Evolutionary conservation across 2,113 vertebrate genomes (phyloP), one percentile per base, ranked within the genome.

Genomic region (Clarias macrocephalus): DNA sequence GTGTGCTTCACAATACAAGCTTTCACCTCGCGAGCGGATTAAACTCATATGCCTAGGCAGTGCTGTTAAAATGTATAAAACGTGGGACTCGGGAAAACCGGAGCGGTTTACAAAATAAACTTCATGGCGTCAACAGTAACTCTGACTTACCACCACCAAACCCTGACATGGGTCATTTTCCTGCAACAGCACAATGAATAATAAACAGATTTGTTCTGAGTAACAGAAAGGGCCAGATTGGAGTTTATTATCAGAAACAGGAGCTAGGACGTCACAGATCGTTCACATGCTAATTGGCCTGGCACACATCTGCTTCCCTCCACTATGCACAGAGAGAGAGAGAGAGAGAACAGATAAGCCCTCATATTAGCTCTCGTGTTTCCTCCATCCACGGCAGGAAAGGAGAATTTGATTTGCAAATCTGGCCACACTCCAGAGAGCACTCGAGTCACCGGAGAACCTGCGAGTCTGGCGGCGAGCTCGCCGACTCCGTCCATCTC

Each of bases 391-490:
- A 65, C 16, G 68, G 25, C 23, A 48, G 85, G 54, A 28, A 73
- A 57, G 48, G 28, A 8, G 76, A 82, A 82, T 87, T 63, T 70
- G 82, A 88, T 87, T 81, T 85, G 62, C 87, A 88, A 85, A 82
- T 62, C 76, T 18, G 37, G 52, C 72, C 59, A n/a, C 57, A 21
- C 65, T 18, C 33, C n/a, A 72, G 82, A 83, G 65, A 68, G 86
- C 88, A 72, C 68, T 33, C 68, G 62, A 60, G 33, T 18, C 59
- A 86, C 81, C 21, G 30, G 28, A 72, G 83, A 77, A 83, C 33
- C 83, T 37, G n/a, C 19, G 28, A 57, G 23, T 83, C 62, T 23
- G 83, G 52, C 6, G 56, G 82, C 23, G 54, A 42, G 56, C 25
- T 30, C 56, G 12, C 30, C n/a, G 23, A 63, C 85, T 66, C 54